Percentiles rank a stretch among this genome's conserved stretches.
Conservation (phyloP, 2,113 vertebrate species). For the Cynocephalus volans region DNA sequence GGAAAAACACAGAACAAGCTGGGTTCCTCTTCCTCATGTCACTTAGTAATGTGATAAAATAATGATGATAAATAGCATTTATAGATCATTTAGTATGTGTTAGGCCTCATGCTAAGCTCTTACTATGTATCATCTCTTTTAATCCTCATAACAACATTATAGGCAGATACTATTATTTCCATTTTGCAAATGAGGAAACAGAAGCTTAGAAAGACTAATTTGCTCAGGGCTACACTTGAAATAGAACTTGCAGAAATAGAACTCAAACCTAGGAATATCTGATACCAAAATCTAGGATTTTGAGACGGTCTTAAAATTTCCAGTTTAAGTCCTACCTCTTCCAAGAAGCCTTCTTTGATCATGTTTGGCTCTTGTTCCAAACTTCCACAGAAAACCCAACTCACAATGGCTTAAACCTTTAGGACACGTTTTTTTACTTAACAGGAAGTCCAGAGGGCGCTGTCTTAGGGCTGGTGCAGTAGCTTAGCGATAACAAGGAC, state of each 20-base stretch:
- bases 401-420: neutral
- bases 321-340: neutral
- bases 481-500: neutral
- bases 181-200: neutral
- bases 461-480: neutral
- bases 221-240: neutral
- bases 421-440: neutral
- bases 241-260: neutral
- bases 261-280: neutral
- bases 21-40: neutral
- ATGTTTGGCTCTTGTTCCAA: neutral
- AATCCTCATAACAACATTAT: neutral
- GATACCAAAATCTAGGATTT: neutral
- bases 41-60: neutral
- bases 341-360: neutral
- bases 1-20: neutral
- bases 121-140: neutral
- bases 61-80: neutral
- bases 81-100: neutral
- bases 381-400: constrained; percentile 35
- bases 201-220: neutral
- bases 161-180: neutral
- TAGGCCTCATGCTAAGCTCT: neutral
- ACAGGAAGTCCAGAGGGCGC: neutral
- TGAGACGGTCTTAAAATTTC: neutral